Conservation (phyloP, 1,140 invertebrate species). For the Atopsyche davidsoni region DNA sequence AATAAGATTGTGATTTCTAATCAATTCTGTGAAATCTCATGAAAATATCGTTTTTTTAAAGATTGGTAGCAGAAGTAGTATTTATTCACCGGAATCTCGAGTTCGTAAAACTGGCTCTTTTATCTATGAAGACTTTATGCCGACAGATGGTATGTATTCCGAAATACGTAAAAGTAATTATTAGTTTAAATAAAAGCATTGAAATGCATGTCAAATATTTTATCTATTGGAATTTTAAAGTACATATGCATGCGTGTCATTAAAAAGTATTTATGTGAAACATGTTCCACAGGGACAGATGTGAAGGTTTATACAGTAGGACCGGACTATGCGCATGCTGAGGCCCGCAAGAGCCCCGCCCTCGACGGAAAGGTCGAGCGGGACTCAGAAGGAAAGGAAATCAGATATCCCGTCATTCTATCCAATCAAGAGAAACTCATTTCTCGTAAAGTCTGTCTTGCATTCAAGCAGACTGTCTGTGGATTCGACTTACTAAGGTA, state of each 20-base stretch:
- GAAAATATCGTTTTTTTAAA: too few relatives aligned
- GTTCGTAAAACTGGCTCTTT: slow-evolving; percentile 96
- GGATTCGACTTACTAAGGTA: slow-evolving; percentile 95
- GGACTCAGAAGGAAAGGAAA: slow-evolving; percentile 97
- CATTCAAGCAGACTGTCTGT: slow-evolving; percentile 99
- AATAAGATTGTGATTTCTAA: too few relatives aligned
- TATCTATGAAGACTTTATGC: slow-evolving; percentile 99
- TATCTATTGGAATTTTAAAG: too few relatives aligned
- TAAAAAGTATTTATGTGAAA: neutral
- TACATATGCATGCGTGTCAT: too few relatives aligned
- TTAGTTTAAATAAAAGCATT: too few relatives aligned
- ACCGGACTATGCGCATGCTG: slow-evolving; percentile 98
- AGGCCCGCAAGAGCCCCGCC: slow-evolving; percentile 96
- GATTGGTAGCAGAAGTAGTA: slow-evolving; percentile 97
- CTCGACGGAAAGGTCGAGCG: slow-evolving; percentile 97
- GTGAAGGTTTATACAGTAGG: slow-evolving; percentile 67
- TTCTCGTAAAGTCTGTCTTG: slow-evolving; percentile 94
- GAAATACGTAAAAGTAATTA: too few relatives aligned
- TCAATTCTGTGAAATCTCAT: too few relatives aligned
- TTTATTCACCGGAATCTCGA: slow-evolving; percentile 94
- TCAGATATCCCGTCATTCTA: slow-evolving; percentile 96
- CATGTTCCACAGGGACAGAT: slow-evolving; percentile 49
- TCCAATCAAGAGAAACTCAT: slow-evolving; percentile 98
- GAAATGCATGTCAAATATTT: too few relatives aligned
- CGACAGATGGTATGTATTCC: slow-evolving; percentile 89